phyloP scores from a whole-genome alignment of 2,888 invertebrate species.

The Agrochola lota region DNA sequence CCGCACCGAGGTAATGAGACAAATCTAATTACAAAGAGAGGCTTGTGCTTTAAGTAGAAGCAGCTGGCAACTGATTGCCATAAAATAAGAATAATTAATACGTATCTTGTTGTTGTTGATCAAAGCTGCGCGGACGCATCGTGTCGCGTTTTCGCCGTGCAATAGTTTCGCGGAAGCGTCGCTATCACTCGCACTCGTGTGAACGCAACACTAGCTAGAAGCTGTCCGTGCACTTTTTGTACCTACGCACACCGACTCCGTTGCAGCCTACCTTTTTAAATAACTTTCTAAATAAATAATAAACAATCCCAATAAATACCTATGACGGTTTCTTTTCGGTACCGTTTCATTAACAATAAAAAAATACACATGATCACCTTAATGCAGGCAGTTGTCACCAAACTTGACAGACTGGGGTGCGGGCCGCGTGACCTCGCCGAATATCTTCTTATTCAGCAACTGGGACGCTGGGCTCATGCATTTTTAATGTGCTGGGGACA shows the following conservation, averaged over 20 bases:
- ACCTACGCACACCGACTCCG: conserved; percentile 55
- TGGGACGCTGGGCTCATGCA: conserved; percentile 78
- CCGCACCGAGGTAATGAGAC: conserved; percentile 35
- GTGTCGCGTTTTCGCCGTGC: conserved; percentile 77
- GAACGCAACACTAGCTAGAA: conserved; percentile 75
- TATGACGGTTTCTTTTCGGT: conserved; percentile 32
- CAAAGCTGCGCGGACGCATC: conserved; percentile 66
- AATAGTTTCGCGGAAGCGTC: conserved; percentile 82
- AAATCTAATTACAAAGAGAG: conserved; percentile 52
- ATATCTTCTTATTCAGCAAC: conserved; percentile 72
- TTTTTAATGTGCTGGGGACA: conserved; percentile 84
- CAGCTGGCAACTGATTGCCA: conserved; percentile 11
- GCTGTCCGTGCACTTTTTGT: conserved; percentile 76
- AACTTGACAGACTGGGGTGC: conserved; percentile 67
- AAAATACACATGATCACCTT: conserved; percentile 65
- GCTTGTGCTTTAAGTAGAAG: conserved; percentile 45
- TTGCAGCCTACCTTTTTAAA: conserved; percentile 55
- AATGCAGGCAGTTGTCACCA: conserved; percentile 62
- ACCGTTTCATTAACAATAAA: conserved; percentile 56
- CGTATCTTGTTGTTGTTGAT: conserved; percentile 59
- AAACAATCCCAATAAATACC: conserved; percentile 36
- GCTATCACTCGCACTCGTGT: conserved; percentile 74
- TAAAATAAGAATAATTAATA: conserved; percentile 33
- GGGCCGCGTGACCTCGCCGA: conserved; percentile 72
- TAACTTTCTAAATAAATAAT: conserved; percentile 64